A percentile compares a stretch with the other conserved stretches of the same genome.
Conservation (phyloP, 92 coral and sea anemone species). For the Palythoa grandiflora region DNA sequence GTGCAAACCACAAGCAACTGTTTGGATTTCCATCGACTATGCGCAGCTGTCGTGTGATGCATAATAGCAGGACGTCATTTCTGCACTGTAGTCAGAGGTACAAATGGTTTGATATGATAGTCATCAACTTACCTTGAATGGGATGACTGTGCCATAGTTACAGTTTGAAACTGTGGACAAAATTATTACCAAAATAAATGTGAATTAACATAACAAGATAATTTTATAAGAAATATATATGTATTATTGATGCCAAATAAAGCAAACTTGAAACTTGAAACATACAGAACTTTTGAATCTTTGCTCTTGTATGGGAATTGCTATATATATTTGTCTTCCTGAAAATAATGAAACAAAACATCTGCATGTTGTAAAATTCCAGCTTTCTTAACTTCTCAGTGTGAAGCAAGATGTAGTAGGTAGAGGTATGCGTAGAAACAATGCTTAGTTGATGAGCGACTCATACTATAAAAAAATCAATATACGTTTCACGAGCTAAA, state of each 20-base stretch:
- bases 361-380: constrained; percentile 23
- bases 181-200: constrained; percentile 30
- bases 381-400: constrained; percentile 51
- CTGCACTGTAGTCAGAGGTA: constrained; percentile 32
- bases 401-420: constrained; percentile 47
- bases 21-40: constrained; percentile 32
- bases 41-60: constrained; percentile 28
- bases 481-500: constrained; percentile 1
- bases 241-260: constrained; percentile 26
- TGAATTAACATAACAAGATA: constrained; percentile 28
- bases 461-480: neutral
- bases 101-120: constrained; percentile 34
- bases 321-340: constrained; percentile 31
- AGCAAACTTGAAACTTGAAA: constrained; percentile 32
- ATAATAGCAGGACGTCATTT: constrained; percentile 25
- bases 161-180: constrained; percentile 33
- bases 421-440: constrained; percentile 45
- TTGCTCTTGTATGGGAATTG: constrained; percentile 24
- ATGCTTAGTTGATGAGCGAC: constrained; percentile 47
- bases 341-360: constrained; percentile 32
- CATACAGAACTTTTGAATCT: constrained; percentile 27
- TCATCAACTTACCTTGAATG: constrained; percentile 35
- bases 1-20: constrained; percentile 32
- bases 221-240: constrained; percentile 30
- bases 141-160: constrained; percentile 33